Evolutionary conservation across 1,140 invertebrate genomes (phyloP).

Genomic region (Homalodisca vitripennis): DNA sequence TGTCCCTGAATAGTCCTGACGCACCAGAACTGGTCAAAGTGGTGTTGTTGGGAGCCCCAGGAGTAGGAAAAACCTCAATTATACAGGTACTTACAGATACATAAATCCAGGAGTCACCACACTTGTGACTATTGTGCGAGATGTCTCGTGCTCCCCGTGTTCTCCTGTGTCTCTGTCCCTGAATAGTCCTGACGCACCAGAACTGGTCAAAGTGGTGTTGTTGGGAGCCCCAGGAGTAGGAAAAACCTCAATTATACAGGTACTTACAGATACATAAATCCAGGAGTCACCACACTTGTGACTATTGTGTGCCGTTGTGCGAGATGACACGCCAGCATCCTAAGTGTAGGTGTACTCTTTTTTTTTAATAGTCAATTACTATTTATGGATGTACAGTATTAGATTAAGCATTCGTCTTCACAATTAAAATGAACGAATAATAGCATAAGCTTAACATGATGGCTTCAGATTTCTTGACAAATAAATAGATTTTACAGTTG

Average conservation of each 20-base stretch:
- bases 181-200: constrained; percentile 45
- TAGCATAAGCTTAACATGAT: too few species aligned
- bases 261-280: constrained; percentile 44
- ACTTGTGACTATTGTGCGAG: too few species aligned
- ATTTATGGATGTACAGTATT: too few species aligned
- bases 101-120: too few species aligned
- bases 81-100: constrained; percentile 59
- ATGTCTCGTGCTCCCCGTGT: constrained; percentile 46
- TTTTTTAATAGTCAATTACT: too few species aligned
- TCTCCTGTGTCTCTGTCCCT: constrained; percentile 24
- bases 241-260: constrained; percentile 79
- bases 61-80: constrained; percentile 78
- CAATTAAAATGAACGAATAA: too few species aligned
- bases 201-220: constrained; percentile 74
- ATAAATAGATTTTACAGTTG: too few species aligned
- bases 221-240: constrained; percentile 75
- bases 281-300: too few species aligned
- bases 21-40: constrained; percentile 68
- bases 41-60: constrained; percentile 71
- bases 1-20: constrained; percentile 25
- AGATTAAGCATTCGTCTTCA: too few species aligned
- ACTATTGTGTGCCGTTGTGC: constrained; percentile 71
- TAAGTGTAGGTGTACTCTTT: too few species aligned
- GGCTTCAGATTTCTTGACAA: too few species aligned
- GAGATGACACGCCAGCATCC: too few species aligned